Evolutionary conservation across 2,797 vertebrate species (phyloP), one percentile per base, ranked within the genome.

Genomic region (Allobates femoralis): DNA sequence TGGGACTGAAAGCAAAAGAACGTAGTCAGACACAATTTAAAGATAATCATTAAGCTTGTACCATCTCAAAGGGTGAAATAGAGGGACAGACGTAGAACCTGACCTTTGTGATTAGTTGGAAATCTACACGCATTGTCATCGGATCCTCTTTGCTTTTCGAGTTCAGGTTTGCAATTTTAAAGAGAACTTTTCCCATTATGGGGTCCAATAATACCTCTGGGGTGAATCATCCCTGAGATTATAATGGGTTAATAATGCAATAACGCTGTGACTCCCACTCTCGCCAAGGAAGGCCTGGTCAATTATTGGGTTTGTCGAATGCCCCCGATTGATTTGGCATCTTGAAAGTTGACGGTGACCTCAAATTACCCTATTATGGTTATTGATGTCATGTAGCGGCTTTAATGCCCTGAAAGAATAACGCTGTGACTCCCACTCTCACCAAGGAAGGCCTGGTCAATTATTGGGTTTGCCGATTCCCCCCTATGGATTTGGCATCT

Each of bases 41-140:
- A 76, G 71, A 76, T 86, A 67, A 86, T 86, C 81, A 86, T 75
- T 86, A 66, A 41, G 56, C 79, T 82, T 86, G 79, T 81, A 79
- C 55, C 23, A 81, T 75, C 66, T 53, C 50, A 21, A 82, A 30
- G 69, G 34, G 32, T 32, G 5, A 51, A 51, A 56, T 58, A 50
- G 28, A 74, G n/a, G 37, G 41, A 74, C 23, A 62, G 77, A 32
- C 78, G 10, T 75, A 60, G 76, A 71, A 86, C 56, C 85, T 86
- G 71, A 82, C 28, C 56, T 82, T 58, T 6, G 1, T 18, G 67
- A 58, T 50, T 81, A 60, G 56, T 46, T 46, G 30, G 16, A 41
- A 66, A 34, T 75, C 30, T 76, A 50, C 62, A 5, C 21, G 51
- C 16, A 55, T 79, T 79, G 77, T 64, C 32, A 18, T 30, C 19